Evolutionary conservation across 2,888 invertebrate genomes (phyloP).

Genomic region (Lasius fuliginosus): DNA sequence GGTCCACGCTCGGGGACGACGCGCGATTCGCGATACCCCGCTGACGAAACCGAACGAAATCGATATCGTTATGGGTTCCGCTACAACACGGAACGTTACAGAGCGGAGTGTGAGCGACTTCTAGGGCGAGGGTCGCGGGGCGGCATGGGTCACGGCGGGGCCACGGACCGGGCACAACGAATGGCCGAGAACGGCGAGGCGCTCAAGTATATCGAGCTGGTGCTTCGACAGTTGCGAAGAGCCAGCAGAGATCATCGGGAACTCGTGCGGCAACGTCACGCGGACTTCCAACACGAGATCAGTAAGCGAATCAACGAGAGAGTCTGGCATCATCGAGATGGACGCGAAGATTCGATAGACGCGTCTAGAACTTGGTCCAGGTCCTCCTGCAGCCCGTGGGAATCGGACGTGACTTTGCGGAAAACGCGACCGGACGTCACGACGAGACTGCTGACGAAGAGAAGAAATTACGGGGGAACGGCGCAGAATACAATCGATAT

Average conservation of each 20-base stretch:
- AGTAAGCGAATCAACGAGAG: constrained; percentile 33
- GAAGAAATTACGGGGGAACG: constrained; percentile 62
- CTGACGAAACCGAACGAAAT: constrained; percentile 6
- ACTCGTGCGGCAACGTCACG: constrained; percentile 78
- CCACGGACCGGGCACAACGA: constrained; percentile 60
- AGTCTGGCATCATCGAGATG: constrained; percentile 18
- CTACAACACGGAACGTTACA: constrained; percentile 30
- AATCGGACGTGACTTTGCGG: constrained; percentile 24
- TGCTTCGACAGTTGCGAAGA: constrained; percentile 79
- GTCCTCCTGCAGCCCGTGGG: constrained; percentile 25
- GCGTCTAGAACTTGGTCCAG: constrained; percentile 29
- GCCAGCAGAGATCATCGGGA: constrained; percentile 82
- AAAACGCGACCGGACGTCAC: constrained; percentile 49
- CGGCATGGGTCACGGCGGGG: constrained; percentile 17
- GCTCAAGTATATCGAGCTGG: constrained; percentile 78
- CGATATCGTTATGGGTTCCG: constrained; percentile 36
- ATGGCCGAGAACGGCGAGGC: constrained; percentile 76
- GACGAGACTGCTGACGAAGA: constrained; percentile 63
- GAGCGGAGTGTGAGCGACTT: constrained; percentile 61
- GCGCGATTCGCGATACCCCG: constrained; percentile 42
- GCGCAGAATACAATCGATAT: constrained; percentile 39
- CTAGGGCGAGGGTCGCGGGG: constrained; percentile 25
- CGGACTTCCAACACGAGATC: constrained; percentile 31
- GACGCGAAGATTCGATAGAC: constrained; percentile 13
- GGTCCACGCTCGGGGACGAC: constrained; percentile 54